phyloP scores from a whole-genome alignment of 2,797 vertebrate species.

The Coranthus polyacanthus region DNA sequence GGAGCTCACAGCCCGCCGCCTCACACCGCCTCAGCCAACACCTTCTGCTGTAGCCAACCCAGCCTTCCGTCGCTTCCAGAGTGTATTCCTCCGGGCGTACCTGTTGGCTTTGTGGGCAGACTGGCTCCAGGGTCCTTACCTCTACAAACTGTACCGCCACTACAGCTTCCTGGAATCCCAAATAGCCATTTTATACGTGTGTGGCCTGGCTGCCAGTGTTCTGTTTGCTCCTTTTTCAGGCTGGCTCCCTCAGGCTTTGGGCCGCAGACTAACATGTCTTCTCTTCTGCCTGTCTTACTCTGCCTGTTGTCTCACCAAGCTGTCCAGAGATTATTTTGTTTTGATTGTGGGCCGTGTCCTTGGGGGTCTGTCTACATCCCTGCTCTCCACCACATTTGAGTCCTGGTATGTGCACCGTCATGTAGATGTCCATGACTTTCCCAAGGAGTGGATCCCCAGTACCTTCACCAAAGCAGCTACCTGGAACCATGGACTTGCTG shows the following conservation, averaged over 20 bases:
- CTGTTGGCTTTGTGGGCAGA: conserved; percentile 93
- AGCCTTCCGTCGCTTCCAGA: conserved; percentile 90
- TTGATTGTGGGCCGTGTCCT: conserved; percentile 90
- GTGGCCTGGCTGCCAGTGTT: conserved; percentile 91
- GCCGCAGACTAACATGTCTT: conserved; percentile 90
- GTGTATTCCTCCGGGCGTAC: conserved; percentile 90
- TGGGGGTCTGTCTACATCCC: conserved; percentile 92
- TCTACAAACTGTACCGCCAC: conserved; percentile 95
- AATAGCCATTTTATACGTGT: conserved; percentile 94
- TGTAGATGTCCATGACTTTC: conserved; percentile 90
- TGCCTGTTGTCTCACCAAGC: conserved; percentile 91
- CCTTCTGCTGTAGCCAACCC: conserved; percentile 88
- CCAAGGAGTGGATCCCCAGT: conserved; percentile 92
- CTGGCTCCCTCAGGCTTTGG: conserved; percentile 89
- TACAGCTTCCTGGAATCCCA: conserved; percentile 95
- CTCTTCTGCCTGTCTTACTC: conserved; percentile 92
- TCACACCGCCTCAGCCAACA: conserved; percentile 78
- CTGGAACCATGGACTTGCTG: conserved; percentile 92
- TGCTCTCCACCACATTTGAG: conserved; percentile 92
- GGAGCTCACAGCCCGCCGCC: conserved; percentile 88
- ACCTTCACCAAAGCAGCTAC: conserved; percentile 90
- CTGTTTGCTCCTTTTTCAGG: conserved; percentile 90
- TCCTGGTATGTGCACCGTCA: conserved; percentile 93
- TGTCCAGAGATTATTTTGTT: conserved; percentile 93
- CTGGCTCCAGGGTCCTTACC: conserved; percentile 96